A percentile compares a stretch with the other conserved stretches of the same genome.
Conservation (phyloP, 2,888 invertebrate genomes). For the Drosophila borealis region DNA sequence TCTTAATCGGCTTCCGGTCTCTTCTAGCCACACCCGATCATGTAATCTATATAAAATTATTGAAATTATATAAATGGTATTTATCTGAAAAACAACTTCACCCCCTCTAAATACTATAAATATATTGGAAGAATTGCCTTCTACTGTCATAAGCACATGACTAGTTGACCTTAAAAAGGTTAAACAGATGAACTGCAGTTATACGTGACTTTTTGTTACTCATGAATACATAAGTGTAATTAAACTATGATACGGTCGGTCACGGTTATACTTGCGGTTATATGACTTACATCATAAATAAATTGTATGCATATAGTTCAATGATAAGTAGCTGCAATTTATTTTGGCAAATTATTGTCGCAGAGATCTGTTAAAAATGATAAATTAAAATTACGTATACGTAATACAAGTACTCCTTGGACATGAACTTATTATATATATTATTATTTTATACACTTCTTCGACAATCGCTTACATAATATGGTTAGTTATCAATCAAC, state of each 20-base stretch:
- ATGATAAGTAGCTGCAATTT: slow-evolving; percentile 6
- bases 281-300: slow-evolving; percentile 16
- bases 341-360: neutral
- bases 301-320: slow-evolving; percentile 15
- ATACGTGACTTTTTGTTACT: slow-evolving; percentile 15
- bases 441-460: neutral
- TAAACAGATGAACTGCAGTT: slow-evolving; percentile 6
- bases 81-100: too few relatives aligned
- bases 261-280: slow-evolving; percentile 7
- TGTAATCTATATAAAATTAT: too few relatives aligned
- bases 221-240: slow-evolving; percentile 15
- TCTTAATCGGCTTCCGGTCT: too few relatives aligned
- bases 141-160: too few relatives aligned
- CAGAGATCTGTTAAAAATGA: neutral
- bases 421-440: neutral
- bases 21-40: too few relatives aligned
- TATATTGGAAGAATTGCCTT: too few relatives aligned
- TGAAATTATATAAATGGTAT: too few relatives aligned
- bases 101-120: too few relatives aligned
- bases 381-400: neutral
- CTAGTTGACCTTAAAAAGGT: slow-evolving; percentile 1
- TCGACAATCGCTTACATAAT: slow-evolving; percentile 25
- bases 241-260: slow-evolving; percentile 26
- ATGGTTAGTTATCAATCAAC: slow-evolving; percentile 53
- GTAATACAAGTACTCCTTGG: neutral